Conservation (phyloP, 2,113 vertebrate genomes). For the Lophius piscatorius region DNA sequence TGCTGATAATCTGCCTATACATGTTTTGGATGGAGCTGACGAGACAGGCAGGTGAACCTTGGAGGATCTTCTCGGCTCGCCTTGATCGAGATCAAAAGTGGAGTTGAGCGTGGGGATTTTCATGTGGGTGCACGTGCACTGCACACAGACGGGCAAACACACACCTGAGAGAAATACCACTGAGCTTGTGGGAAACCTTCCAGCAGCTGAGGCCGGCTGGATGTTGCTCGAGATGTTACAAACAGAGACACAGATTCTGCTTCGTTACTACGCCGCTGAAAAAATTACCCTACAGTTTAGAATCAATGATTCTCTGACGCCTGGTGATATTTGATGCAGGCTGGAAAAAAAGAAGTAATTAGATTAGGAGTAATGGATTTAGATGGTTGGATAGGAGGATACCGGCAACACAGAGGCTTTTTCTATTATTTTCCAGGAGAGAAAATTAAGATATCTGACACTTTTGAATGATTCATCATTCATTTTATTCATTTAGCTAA, state of each 20-base stretch:
- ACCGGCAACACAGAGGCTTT: neutral
- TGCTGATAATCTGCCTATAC: conserved; percentile 12
- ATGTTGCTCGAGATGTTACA: conserved; percentile 41
- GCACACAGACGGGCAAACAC: neutral
- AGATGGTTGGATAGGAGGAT: conserved; percentile 1
- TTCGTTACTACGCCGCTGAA: conserved; percentile 21
- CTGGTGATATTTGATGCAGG: conserved; percentile 17
- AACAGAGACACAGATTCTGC: conserved; percentile 52
- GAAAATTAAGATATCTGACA: neutral
- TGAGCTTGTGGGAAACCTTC: conserved; percentile 27
- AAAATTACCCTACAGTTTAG: conserved; percentile 37
- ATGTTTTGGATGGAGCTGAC: conserved; percentile 24
- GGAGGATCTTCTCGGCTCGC: conserved; percentile 4
- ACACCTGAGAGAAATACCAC: neutral
- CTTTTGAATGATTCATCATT: neutral
- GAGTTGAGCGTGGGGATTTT: conserved; percentile 7
- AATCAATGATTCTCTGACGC: conserved; percentile 10
- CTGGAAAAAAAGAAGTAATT: conserved; percentile 11
- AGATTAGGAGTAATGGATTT: conserved; percentile 4
- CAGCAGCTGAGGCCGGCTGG: conserved; percentile 34
- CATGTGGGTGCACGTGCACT: conserved; percentile 3
- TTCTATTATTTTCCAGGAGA: neutral
- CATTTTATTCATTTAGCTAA: too few species aligned
- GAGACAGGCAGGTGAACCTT: conserved; percentile 27
- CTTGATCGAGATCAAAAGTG: conserved; percentile 13